These are phyloP conservation scores for Phrynocephalus vlangalii DNA, from an alignment of 2,797 vertebrate species.

Conservation along the genomic window DNA sequence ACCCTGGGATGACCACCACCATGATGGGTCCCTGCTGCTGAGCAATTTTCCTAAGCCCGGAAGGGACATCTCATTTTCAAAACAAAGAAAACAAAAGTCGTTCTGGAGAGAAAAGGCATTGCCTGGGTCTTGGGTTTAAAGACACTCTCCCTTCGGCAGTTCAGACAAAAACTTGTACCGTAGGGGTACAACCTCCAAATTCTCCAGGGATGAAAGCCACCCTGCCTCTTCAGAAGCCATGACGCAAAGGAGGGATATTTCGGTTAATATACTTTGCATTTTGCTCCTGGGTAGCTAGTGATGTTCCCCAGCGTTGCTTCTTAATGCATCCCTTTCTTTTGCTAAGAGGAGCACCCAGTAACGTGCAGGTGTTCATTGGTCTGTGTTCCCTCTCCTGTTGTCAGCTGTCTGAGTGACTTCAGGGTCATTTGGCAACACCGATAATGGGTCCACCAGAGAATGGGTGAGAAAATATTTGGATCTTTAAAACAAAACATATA, in stretches of 20 bases:
- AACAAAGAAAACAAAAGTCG: no score
- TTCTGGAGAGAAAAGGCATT: neutral
- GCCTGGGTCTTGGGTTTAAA: neutral
- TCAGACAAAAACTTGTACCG: no score
- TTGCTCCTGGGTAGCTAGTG: neutral
- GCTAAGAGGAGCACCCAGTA: neutral
- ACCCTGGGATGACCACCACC: neutral
- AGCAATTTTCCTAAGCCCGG: neutral
- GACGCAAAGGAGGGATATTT: neutral
- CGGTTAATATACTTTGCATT: neutral
- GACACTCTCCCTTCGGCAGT: neutral
- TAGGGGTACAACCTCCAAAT: neutral
- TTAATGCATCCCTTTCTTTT: no score
- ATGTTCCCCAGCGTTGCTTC: neutral
- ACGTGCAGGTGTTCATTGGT: neutral
- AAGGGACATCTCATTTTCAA: neutral
- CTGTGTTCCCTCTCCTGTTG: neutral
- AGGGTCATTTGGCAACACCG: neutral
- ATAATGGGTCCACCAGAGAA: neutral
- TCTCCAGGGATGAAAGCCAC: neutral
- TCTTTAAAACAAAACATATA: no score
- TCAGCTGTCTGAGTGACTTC: neutral
- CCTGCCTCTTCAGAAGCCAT: neutral
- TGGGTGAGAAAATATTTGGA: neutral
- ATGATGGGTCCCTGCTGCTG: neutral